Evolutionary conservation across 2,113 vertebrate genomes (phyloP).

Genomic region (Tretioscincus oriximinensis): DNA sequence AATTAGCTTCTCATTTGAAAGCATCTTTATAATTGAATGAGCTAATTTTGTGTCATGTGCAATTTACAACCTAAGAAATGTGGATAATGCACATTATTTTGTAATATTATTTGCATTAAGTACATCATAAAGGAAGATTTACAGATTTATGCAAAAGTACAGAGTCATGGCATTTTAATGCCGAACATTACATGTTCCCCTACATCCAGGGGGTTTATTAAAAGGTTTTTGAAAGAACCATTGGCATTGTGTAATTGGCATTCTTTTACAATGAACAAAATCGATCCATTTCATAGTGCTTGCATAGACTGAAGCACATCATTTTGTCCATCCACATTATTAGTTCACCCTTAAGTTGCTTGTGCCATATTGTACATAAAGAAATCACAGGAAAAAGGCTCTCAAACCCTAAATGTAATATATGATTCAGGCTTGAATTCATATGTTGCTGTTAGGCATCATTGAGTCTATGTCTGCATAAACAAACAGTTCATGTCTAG

Average conservation of each 20-base stretch:
- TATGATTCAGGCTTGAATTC: no score
- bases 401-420: no score
- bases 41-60: slow-evolving; percentile 53
- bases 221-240: background rate
- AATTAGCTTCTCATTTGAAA: slow-evolving; percentile 64
- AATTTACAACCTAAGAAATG: slow-evolving; percentile 54
- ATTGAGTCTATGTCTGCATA: no score
- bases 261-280: slow-evolving; percentile 28
- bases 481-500: no score
- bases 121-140: slow-evolving; percentile 48
- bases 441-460: no score
- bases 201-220: slow-evolving; percentile 26
- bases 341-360: background rate
- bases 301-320: background rate
- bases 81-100: slow-evolving; percentile 50
- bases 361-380: background rate
- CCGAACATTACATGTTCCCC: slow-evolving; percentile 26
- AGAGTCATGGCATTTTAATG: slow-evolving; percentile 52
- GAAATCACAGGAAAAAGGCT: background rate
- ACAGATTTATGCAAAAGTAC: slow-evolving; percentile 23
- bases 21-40: slow-evolving; percentile 53
- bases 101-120: slow-evolving; percentile 52
- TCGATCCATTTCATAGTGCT: background rate
- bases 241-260: background rate
- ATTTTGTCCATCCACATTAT: background rate